Evolutionary conservation across 23 tunicate genomes (phyloP).

Genomic region (Styela clava): DNA sequence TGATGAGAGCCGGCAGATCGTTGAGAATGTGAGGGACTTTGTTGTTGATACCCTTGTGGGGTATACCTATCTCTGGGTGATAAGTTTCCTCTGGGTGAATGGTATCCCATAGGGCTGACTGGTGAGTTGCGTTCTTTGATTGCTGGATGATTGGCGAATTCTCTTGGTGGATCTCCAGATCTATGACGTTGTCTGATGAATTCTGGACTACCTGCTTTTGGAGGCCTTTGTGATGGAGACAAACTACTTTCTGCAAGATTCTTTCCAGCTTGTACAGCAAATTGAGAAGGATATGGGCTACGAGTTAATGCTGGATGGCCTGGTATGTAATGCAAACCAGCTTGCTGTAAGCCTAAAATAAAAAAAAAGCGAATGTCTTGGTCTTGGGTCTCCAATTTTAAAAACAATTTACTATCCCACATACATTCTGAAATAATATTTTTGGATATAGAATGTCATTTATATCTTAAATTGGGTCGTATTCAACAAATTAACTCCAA

Average conservation of each 20-base stretch:
- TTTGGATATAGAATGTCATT: too few relatives aligned
- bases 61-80: conserved; percentile 9
- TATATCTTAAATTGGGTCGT: too few relatives aligned
- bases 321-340: conserved; percentile 18
- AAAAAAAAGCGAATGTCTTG: too few relatives aligned
- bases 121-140: conserved; percentile 25
- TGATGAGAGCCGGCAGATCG: neutral
- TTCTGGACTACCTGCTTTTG: conserved; percentile 18
- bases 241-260: conserved; percentile 18
- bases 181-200: conserved; percentile 3
- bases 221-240: conserved; percentile 17
- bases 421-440: too few relatives aligned
- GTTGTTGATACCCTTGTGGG: conserved; percentile 12
- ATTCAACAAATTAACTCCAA: too few relatives aligned
- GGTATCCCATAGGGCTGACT: conserved; percentile 15
- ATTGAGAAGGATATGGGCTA: conserved; percentile 19
- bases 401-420: too few relatives aligned
- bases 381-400: too few relatives aligned
- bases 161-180: conserved; percentile 12
- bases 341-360: neutral
- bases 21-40: conserved; percentile 21
- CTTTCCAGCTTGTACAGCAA: neutral
- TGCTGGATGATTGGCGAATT: conserved; percentile 22
- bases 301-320: conserved; percentile 8
- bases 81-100: neutral